Evolutionary conservation across 2,113 vertebrate species (phyloP), one percentile per base, ranked within the genome.

Genomic region (Talpa occidentalis): DNA sequence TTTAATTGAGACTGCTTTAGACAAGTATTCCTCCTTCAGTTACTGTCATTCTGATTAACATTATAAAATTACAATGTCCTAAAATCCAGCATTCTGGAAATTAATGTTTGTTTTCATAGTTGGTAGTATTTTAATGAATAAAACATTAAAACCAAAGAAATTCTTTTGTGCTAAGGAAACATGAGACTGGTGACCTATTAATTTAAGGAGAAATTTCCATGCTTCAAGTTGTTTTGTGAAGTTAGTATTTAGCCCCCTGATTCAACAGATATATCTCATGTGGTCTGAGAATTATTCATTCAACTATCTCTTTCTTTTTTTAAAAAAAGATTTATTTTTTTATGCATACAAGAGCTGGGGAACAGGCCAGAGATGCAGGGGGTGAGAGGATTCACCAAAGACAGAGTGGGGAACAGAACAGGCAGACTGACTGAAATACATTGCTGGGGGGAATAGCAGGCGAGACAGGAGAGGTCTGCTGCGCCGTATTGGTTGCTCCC

Each of bases 21-120:
- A 40, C 16, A 74, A 2, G 6, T 67, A 2, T 62, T 6, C 22
- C 11, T 59, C 73, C 37, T 40, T 81, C 74, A 56, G 22, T 66
- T 64, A 76, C 8, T 49, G 10, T 62, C 62, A 37, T 80, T 70
- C 60, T 77, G 84, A 72, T 77, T 56, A 79, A 64, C 16, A 70
- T 2, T 15, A 7, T 37, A 42, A 64, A 91, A 73, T n/a, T 40
- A 74, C 19, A 88, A 26, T 47, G 32, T 35, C 10, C 30, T 42
- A 56, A 93, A 84, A 89, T 49, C 47, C 21, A 16, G 19, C 52
- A 62, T 67, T 54, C 86, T 80, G 54, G 86, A 79, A 95, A 84
- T 35, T 72, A 10, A 72, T 66, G 44, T 37, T 89, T 2, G 30
- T 83, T 94, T 93, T 83, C n/a, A 54, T 26, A 77, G 54, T 40